Evolutionary conservation across 2,113 vertebrate genomes (phyloP).

Genomic region (Sander vitreus): DNA sequence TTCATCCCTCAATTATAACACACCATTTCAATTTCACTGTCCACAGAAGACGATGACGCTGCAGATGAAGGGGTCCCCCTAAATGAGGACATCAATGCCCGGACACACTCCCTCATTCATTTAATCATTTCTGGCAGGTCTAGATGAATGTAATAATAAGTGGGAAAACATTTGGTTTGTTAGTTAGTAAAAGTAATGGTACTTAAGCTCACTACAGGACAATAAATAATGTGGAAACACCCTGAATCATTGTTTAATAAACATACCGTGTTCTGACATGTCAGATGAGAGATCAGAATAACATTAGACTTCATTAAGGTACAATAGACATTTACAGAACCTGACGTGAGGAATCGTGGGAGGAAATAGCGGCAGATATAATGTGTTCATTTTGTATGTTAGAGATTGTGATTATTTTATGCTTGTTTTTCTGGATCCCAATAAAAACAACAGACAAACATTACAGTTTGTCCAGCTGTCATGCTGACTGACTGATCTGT

Average conservation of each 20-base stretch:
- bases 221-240: no score
- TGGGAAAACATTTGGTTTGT: neutral
- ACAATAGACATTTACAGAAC: neutral
- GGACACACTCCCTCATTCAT: neutral
- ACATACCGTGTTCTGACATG: no score
- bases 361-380: neutral
- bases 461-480: neutral
- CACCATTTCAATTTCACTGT: neutral
- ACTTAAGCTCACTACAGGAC: neutral
- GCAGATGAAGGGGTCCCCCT: neutral
- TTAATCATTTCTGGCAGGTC: neutral
- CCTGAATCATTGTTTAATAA: no score
- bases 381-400: neutral
- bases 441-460: slow-evolving; percentile 3
- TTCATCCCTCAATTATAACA: neutral
- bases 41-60: neutral
- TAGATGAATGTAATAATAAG: neutral
- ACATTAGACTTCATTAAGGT: slow-evolving; percentile 1
- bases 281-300: neutral
- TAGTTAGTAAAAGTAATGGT: neutral
- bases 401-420: neutral
- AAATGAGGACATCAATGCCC: neutral
- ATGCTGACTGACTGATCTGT: neutral
- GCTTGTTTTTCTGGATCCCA: neutral
- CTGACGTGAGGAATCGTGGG: neutral